A percentile compares a stretch with the other conserved stretches of the same genome.
phyloP scores from a whole-genome alignment of 2,888 invertebrate species.

The Miltochrista miniata region DNA sequence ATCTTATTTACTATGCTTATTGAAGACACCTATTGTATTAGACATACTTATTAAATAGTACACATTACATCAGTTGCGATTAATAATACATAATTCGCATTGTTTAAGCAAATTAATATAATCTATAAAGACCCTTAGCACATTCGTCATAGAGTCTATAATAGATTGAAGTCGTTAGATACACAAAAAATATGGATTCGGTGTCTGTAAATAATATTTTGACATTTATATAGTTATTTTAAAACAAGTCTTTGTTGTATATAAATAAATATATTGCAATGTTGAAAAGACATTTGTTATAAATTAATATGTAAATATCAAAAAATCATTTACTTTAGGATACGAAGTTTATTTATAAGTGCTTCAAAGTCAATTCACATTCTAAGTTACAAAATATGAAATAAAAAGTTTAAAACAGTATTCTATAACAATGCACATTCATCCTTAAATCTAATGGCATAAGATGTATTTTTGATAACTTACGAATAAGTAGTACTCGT shows the following conservation, averaged over 20 bases:
- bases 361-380: slow-evolving; percentile 23
- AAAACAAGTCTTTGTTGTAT: neutral
- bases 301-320: slow-evolving; percentile 22
- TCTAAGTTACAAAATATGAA: slow-evolving; percentile 7
- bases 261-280: slow-evolving; percentile 16
- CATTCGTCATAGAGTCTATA: slow-evolving; percentile 24
- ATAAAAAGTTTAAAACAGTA: slow-evolving; percentile 13
- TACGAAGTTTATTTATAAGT: slow-evolving; percentile 19
- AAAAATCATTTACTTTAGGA: slow-evolving; percentile 19
- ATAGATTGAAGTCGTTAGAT: slow-evolving; percentile 17
- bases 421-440: slow-evolving; percentile 19
- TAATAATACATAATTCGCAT: slow-evolving; percentile 54
- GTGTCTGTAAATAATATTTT: slow-evolving; percentile 5
- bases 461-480: slow-evolving; percentile 18
- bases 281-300: slow-evolving; percentile 2
- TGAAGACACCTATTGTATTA: slow-evolving; percentile 79
- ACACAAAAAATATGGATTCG: slow-evolving; percentile 16
- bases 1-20: slow-evolving; percentile 75
- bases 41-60: slow-evolving; percentile 75
- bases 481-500: neutral
- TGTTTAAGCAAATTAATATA: slow-evolving; percentile 40
- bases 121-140: slow-evolving; percentile 25
- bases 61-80: slow-evolving; percentile 57
- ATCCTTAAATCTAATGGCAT: slow-evolving; percentile 34
- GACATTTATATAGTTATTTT: slow-evolving; percentile 17